Conservation (phyloP, 2,113 vertebrate genomes). For the Pyxicephalus adspersus region DNA sequence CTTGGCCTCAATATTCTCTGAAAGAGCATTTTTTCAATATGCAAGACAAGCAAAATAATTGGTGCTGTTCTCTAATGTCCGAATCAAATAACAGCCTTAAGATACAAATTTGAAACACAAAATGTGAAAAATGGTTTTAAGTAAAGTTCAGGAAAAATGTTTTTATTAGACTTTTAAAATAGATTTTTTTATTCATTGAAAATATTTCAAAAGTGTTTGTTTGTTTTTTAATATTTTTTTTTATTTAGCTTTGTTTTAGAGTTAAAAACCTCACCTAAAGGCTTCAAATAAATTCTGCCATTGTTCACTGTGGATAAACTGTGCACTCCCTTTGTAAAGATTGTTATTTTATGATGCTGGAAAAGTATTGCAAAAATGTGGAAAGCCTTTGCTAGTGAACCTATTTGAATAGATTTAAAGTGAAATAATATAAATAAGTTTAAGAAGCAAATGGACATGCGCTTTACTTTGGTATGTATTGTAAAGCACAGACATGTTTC, state of each 20-base stretch:
- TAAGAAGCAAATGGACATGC: neutral
- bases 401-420: conserved; percentile 5
- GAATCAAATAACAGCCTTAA: too few species aligned
- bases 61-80: too few species aligned
- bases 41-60: too few species aligned
- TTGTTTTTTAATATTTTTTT: neutral
- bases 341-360: neutral
- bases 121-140: neutral
- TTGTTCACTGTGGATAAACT: neutral
- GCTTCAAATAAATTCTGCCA: neutral
- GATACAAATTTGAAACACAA: neutral
- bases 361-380: neutral
- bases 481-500: neutral
- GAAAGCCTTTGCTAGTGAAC: neutral
- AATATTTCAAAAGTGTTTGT: too few species aligned
- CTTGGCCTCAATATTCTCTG: too few species aligned
- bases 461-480: neutral
- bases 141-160: neutral
- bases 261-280: neutral
- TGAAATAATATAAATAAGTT: neutral
- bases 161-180: neutral
- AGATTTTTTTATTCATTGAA: neutral
- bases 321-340: neutral
- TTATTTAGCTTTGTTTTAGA: neutral
- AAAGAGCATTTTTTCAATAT: too few species aligned